Evolutionary conservation across 2,888 invertebrate species (phyloP).

Genomic region (Lypha dubia): DNA sequence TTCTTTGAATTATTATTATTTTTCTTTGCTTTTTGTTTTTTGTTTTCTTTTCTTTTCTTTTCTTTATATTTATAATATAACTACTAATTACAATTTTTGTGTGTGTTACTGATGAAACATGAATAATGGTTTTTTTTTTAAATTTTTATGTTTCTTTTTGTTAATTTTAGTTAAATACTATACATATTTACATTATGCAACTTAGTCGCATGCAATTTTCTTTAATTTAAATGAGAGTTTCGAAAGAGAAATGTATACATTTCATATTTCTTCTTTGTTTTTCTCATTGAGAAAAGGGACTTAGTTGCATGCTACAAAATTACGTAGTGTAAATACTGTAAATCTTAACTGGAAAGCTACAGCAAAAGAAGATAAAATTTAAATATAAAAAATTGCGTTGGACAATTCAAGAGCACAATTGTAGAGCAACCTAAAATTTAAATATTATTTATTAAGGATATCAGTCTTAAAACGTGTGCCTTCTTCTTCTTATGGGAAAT

Average conservation of each 20-base stretch:
- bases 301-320: no score
- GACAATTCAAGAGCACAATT: not conserved
- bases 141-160: constrained; percentile 46
- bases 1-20: no score
- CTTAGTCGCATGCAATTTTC: no score
- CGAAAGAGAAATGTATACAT: no score
- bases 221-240: no score
- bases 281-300: no score
- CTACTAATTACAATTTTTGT: constrained; percentile 73
- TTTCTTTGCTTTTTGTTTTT: constrained; percentile 52
- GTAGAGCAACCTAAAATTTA: not conserved
- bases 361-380: constrained; percentile 50
- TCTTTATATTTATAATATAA: constrained; percentile 68
- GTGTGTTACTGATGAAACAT: constrained; percentile 73
- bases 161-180: constrained; percentile 18
- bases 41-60: constrained; percentile 63
- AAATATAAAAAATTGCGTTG: not conserved
- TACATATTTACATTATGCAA: no score
- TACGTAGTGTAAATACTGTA: constrained; percentile 43
- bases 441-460: constrained; percentile 49
- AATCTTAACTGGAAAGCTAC: constrained; percentile 41
- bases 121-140: constrained; percentile 57
- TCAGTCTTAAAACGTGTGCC: constrained; percentile 76
- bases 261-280: no score
- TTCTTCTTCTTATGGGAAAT: constrained; percentile 49